Conservation (phyloP, 2,797 vertebrate species). For the Mus spretus region DNA sequence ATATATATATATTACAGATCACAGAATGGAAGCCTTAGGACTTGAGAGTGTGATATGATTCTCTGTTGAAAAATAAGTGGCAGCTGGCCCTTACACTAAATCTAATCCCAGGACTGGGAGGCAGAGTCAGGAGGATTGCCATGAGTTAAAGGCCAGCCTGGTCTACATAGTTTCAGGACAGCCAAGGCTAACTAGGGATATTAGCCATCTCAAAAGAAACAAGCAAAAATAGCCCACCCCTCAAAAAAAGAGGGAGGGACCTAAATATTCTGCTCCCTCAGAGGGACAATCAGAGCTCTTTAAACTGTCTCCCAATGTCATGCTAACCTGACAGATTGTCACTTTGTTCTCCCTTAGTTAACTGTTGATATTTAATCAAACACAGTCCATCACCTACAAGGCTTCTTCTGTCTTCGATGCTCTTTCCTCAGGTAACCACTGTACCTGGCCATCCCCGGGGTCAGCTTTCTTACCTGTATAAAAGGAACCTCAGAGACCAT, state of each 20-base stretch:
- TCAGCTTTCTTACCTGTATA: background rate
- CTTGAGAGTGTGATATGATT: background rate
- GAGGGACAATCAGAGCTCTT: background rate
- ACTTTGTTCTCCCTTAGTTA: background rate
- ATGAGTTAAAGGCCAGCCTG: background rate
- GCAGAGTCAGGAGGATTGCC: background rate
- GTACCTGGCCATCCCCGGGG: background rate
- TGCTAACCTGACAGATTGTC: background rate
- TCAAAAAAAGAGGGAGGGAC: background rate
- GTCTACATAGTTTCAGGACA: background rate
- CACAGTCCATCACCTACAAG: background rate
- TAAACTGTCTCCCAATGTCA: background rate
- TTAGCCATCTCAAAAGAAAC: background rate
- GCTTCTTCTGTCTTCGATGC: background rate
- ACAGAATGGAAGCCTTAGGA: background rate
- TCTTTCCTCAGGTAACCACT: background rate
- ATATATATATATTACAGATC: background rate
- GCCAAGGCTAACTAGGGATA: background rate
- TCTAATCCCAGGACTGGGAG: background rate
- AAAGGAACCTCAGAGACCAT: background rate
- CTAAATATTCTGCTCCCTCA: background rate
- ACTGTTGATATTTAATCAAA: background rate
- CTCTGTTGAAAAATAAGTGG: background rate
- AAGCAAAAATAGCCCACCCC: background rate
- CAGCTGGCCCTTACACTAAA: background rate